phyloP scores from a whole-genome alignment of 2,888 invertebrate species.

The Mayetiola destructor region DNA sequence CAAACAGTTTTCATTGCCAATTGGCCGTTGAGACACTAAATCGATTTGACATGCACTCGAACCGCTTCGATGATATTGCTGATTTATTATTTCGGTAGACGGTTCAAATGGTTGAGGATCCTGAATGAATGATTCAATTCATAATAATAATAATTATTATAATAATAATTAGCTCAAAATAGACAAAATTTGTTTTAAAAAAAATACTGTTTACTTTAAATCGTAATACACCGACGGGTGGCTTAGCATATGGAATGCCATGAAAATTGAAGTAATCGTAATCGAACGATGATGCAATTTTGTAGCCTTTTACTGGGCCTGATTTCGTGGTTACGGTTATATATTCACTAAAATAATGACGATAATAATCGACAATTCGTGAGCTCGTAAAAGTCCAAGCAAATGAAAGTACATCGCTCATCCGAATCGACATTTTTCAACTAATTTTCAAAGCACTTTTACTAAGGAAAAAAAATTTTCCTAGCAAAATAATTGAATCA shows the following conservation, averaged over 20 bases:
- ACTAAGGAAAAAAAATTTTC: too few relatives aligned
- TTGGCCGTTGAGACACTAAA: slow-evolving; percentile 27
- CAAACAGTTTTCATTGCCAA: slow-evolving; percentile 40
- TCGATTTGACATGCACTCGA: slow-evolving; percentile 29
- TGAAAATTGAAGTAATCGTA: slow-evolving; percentile 28
- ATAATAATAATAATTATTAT: neutral
- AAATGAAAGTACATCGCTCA: slow-evolving; percentile 12
- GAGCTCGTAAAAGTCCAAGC: slow-evolving; percentile 4
- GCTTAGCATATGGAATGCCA: slow-evolving; percentile 43
- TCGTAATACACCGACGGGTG: slow-evolving; percentile 37
- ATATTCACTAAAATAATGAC: neutral
- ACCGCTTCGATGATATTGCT: slow-evolving; percentile 25
- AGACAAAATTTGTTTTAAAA: too few relatives aligned
- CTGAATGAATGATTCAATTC: slow-evolving; percentile 19
- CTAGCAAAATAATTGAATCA: too few relatives aligned
- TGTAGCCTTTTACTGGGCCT: slow-evolving; percentile 13
- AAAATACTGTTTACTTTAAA: slow-evolving; percentile 27
- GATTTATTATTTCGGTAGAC: slow-evolving; percentile 4
- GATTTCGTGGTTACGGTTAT: neutral
- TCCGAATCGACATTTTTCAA: neutral
- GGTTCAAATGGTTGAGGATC: slow-evolving; percentile 24
- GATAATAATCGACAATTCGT: neutral
- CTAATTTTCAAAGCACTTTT: too few relatives aligned
- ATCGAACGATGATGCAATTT: neutral
- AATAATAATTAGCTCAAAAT: neutral